Evolutionary conservation across 2,113 vertebrate genomes (phyloP).

Genomic region (Crotalus horridus): DNA sequence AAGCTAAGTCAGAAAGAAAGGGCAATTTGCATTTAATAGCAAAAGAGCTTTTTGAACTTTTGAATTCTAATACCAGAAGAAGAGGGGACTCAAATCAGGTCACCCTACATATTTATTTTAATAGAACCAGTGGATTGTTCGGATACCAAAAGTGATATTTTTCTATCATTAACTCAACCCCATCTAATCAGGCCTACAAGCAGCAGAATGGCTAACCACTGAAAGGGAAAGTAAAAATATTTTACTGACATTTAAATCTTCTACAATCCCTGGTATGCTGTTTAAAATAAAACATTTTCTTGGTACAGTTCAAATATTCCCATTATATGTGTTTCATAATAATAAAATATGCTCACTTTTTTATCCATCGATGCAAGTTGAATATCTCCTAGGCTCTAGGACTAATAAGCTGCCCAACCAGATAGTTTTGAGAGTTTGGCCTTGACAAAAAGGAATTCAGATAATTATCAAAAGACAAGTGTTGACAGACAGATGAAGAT

Average conservation of each 20-base stretch:
- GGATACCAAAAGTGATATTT: not conserved
- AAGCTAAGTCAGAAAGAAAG: not conserved
- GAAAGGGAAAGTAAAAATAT: not conserved
- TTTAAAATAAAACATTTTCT: not conserved
- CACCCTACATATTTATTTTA: not conserved
- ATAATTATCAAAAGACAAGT: not conserved
- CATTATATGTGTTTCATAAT: not conserved
- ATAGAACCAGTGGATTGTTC: not conserved
- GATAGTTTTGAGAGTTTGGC: not conserved
- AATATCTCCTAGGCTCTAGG: not conserved
- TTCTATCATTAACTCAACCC: not conserved
- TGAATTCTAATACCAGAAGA: not conserved
- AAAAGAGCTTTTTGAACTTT: not conserved
- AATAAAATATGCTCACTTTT: not conserved
- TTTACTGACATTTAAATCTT: not conserved
- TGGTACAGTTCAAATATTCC: not conserved
- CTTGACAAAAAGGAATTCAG: not conserved
- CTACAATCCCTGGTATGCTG: not conserved
- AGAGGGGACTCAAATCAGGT: not conserved
- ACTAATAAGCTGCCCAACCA: not conserved
- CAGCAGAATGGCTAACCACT: not conserved
- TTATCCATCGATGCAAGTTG: not conserved
- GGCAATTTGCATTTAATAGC: not conserved
- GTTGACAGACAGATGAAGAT: not conserved
- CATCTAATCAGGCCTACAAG: not conserved